A percentile compares a stretch with the other conserved stretches of the same genome.
Conservation (phyloP, 2,888 invertebrate genomes). For the Leptinotarsa haldemani region DNA sequence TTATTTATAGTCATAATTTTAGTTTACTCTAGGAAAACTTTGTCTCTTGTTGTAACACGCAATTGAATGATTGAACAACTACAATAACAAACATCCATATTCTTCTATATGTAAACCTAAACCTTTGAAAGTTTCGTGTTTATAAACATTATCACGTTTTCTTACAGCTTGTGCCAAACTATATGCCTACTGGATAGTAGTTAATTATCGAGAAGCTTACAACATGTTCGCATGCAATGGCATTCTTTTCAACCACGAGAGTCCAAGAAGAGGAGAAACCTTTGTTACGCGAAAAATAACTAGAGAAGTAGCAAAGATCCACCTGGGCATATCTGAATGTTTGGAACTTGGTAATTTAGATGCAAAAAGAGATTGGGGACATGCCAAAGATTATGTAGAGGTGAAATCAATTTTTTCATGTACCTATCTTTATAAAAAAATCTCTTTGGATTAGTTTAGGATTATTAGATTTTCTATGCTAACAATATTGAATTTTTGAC, state of each 20-base stretch:
- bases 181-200: slow-evolving; percentile 95
- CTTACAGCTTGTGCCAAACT: slow-evolving; percentile 91
- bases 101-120: too few relatives aligned
- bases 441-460: too few relatives aligned
- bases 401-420: slow-evolving; percentile 65
- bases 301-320: slow-evolving; percentile 96
- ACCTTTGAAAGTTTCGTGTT: too few relatives aligned
- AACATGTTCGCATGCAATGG: slow-evolving; percentile 96
- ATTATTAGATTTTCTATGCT: too few relatives aligned
- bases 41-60: too few relatives aligned
- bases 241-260: slow-evolving; percentile 96
- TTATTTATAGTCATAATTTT: too few relatives aligned
- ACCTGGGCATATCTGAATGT: slow-evolving; percentile 83
- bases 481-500: too few relatives aligned
- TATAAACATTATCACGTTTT: slow-evolving; percentile 19
- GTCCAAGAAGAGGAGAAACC: slow-evolving; percentile 94
- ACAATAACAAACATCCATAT: too few relatives aligned
- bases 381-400: slow-evolving; percentile 95
- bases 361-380: slow-evolving; percentile 98
- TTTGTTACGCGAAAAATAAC: slow-evolving; percentile 99
- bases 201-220: slow-evolving; percentile 96
- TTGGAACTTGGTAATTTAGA: slow-evolving; percentile 95
- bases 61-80: too few relatives aligned
- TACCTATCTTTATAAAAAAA: neutral
- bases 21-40: too few relatives aligned